phyloP scores from a whole-genome alignment of 2,888 invertebrate species.

The Deroplatys truncata region DNA sequence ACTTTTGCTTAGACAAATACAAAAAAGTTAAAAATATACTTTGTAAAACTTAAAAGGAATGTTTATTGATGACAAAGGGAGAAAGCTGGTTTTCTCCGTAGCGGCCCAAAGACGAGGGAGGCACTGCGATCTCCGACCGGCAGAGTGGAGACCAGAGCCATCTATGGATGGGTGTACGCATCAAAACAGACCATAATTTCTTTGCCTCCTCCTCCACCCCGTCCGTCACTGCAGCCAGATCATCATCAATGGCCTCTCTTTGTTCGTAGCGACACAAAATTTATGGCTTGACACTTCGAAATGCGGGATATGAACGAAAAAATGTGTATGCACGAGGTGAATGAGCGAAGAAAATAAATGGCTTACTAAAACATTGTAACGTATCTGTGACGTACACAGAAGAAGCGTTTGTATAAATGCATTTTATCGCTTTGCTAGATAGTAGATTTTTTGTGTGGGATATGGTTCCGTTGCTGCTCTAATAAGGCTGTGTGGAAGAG shows the following conservation, averaged over 20 bases:
- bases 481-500: no score
- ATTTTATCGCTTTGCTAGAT: not conserved
- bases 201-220: not conserved
- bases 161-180: constrained; percentile 10
- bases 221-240: not conserved
- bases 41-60: no score
- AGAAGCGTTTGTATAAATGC: not conserved
- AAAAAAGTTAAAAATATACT: no score
- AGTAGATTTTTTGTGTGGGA: not conserved
- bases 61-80: no score
- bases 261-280: constrained; percentile 6
- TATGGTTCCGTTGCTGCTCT: no score
- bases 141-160: constrained; percentile 21
- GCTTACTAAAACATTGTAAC: constrained; percentile 6
- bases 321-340: not conserved
- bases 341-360: constrained; percentile 7
- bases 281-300: constrained; percentile 20
- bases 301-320: constrained; percentile 6
- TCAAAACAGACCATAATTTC: not conserved
- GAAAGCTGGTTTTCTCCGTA: no score
- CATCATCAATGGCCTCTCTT: constrained; percentile 19
- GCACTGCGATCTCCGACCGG: constrained; percentile 42
- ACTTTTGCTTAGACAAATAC: no score
- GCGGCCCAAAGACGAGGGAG: constrained; percentile 38
- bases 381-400: not conserved